Percentiles rank a stretch among this genome's conserved stretches.
Conservation (phyloP, 2,797 vertebrate genomes). For the Psittacula derbiana region DNA sequence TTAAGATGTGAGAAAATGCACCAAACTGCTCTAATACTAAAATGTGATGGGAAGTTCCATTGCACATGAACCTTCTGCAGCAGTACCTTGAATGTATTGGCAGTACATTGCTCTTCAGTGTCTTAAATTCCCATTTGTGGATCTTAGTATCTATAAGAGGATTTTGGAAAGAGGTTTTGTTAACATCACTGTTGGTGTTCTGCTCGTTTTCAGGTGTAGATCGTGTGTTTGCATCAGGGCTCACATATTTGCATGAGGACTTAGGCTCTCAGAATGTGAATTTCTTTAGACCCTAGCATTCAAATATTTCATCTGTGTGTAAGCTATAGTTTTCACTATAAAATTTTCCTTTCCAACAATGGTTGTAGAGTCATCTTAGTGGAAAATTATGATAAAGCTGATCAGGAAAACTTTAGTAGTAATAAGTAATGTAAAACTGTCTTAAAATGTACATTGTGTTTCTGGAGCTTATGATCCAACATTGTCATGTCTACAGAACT, state of each 20-base stretch:
- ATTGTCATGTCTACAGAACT: background rate
- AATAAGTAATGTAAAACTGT: background rate
- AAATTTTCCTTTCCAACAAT: background rate
- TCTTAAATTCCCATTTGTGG: background rate
- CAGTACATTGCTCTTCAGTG: background rate
- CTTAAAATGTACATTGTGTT: background rate
- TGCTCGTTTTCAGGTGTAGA: background rate
- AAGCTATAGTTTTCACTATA: background rate
- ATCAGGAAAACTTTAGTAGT: background rate
- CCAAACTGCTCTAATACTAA: background rate
- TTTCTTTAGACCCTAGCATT: conserved; percentile 11
- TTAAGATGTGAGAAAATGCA: background rate
- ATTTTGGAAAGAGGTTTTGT: background rate
- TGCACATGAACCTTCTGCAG: background rate
- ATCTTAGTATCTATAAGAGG: background rate
- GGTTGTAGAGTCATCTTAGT: background rate
- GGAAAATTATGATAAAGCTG: background rate
- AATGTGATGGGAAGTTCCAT: background rate
- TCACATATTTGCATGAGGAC: background rate
- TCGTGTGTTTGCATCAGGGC: background rate
- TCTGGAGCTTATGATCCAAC: background rate
- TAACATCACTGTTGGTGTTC: background rate
- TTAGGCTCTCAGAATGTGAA: conserved; percentile 10
- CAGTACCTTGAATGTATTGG: background rate
- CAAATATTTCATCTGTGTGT: background rate